Evolutionary conservation across 2,113 vertebrate genomes (phyloP).

Genomic region (Accipiter virgatus): DNA sequence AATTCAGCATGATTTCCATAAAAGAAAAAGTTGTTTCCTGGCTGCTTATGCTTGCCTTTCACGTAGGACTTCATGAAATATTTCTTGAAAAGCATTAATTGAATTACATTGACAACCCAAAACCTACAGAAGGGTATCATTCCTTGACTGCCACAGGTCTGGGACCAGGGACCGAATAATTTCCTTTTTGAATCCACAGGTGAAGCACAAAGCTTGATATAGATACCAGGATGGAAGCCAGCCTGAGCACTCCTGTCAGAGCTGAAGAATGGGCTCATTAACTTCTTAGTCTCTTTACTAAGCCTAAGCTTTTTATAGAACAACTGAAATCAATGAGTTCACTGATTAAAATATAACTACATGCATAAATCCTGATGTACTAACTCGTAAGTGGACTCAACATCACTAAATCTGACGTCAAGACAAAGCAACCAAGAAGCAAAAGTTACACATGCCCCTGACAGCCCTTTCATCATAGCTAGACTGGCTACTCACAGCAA

Average conservation of each 20-base stretch:
- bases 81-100: not conserved
- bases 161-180: not conserved
- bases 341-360: not conserved
- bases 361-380: not conserved
- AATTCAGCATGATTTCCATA: not conserved
- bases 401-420: not conserved
- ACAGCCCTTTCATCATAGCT: not conserved
- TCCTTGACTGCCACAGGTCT: not conserved
- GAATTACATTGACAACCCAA: not conserved
- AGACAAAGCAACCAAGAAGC: not conserved
- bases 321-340: not conserved
- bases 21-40: not conserved
- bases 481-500: not conserved
- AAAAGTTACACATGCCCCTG: not conserved
- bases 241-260: not conserved
- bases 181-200: not conserved
- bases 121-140: not conserved
- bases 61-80: not conserved
- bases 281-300: not conserved
- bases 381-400: not conserved
- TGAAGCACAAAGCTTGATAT: not conserved
- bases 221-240: not conserved
- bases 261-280: not conserved
- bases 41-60: not conserved
- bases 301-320: not conserved